Conservation (phyloP, 2,888 invertebrate species). For the Lycia hirtaria region DNA sequence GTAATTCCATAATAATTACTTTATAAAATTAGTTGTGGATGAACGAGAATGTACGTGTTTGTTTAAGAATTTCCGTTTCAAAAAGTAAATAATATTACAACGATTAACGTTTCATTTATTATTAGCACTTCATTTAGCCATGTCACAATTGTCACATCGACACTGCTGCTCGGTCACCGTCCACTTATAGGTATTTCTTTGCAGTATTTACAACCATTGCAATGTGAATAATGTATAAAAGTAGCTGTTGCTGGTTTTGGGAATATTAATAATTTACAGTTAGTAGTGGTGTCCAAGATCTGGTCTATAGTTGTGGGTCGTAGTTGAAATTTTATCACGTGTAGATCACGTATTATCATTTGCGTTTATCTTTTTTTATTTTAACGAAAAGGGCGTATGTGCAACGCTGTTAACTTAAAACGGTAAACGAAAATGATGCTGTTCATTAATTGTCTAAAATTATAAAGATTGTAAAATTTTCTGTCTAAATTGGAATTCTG, state of each 20-base stretch:
- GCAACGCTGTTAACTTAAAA: too few species aligned
- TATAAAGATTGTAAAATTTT: constrained; percentile 1
- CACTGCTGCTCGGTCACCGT: constrained; percentile 28
- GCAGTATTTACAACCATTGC: constrained; percentile 30
- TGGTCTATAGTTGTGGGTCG: constrained; percentile 31
- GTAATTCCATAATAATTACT: constrained; percentile 15
- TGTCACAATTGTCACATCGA: background rate
- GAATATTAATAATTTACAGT: constrained; percentile 22
- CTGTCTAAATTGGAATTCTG: constrained; percentile 4
- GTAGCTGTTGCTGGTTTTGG: constrained; percentile 27
- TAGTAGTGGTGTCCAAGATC: constrained; percentile 35
- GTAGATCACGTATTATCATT: constrained; percentile 7
- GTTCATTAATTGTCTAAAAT: background rate
- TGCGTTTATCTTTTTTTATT: too few species aligned
- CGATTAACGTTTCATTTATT: background rate
- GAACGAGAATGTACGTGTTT: constrained; percentile 21
- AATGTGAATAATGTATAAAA: constrained; percentile 57
- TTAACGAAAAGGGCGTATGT: too few species aligned
- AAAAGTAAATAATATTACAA: background rate
- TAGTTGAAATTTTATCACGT: constrained; percentile 27
- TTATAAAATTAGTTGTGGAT: constrained; percentile 13
- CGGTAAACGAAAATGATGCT: background rate
- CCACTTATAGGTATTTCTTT: constrained; percentile 20
- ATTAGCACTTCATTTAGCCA: constrained; percentile 5
- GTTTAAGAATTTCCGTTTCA: background rate